These are phyloP conservation scores for Actinopyga echinites DNA, from an alignment of 53 echinoderm and acorn worm genomes.

Conservation along the genomic window DNA sequence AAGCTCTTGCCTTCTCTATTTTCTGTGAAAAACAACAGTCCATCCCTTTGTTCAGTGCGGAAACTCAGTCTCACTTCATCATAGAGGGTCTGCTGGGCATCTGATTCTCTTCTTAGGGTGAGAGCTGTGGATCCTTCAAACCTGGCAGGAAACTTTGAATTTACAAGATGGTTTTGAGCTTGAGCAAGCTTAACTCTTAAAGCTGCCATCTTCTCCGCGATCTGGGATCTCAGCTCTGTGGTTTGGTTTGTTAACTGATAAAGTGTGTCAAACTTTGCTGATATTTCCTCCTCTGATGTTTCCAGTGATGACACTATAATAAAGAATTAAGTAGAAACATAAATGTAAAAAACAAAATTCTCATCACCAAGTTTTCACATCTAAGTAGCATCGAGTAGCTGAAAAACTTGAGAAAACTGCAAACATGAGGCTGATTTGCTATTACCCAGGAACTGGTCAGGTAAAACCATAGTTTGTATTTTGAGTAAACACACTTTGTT, in stretches of 20 bases:
- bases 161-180: slow-evolving; percentile 75
- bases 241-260: slow-evolving; percentile 67
- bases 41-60: slow-evolving; percentile 69
- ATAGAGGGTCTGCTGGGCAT: slow-evolving; percentile 46
- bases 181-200: slow-evolving; percentile 71
- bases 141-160: slow-evolving; percentile 78
- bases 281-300: not conserved
- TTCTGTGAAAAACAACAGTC: slow-evolving; percentile 83
- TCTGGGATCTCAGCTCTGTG: slow-evolving; percentile 55
- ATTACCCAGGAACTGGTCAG: too few relatives aligned
- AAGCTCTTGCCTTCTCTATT: slow-evolving; percentile 54
- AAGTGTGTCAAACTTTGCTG: slow-evolving; percentile 55
- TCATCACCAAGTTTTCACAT: too few relatives aligned
- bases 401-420: too few relatives aligned
- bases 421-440: too few relatives aligned
- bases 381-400: too few relatives aligned
- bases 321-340: not conserved
- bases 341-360: not conserved
- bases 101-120: slow-evolving; percentile 36
- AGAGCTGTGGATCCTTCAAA: slow-evolving; percentile 73
- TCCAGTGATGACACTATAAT: slow-evolving; percentile 13
- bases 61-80: slow-evolving; percentile 75
- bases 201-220: slow-evolving; percentile 65
- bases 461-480: too few relatives aligned
- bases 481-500: too few relatives aligned